Evolutionary conservation across 2,113 vertebrate species (phyloP), one percentile per base, ranked within the genome.

Genomic region (Macrotis lagotis): DNA sequence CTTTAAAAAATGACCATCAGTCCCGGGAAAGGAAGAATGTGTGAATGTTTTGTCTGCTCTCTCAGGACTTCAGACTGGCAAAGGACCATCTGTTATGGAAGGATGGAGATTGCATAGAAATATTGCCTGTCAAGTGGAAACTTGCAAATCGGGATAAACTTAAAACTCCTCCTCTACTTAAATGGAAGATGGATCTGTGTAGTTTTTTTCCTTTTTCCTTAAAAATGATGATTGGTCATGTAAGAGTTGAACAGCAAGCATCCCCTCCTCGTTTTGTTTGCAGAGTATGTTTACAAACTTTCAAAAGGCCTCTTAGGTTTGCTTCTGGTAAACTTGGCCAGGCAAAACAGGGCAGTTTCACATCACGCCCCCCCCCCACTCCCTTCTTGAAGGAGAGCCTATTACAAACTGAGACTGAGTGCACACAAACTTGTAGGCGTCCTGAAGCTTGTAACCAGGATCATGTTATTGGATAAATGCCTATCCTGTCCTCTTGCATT

Each of bases 61-160:
- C 48, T 89, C 0, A 50, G 95, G 96, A 93, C 93, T 92, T 47
- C 0, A 55, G 93, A 59, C 25, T 88, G 96, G 97, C 96, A 96
- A 92, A 95, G 95, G 91, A 97, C 97, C 97, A 96, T 98, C 95
- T 96, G 97, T 96, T 96, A 53, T n/a, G 59, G 25, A 94, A 93
- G 96, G 96, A 95, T 98, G 96, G 96, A 97, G 94, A 96, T 50
- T 90, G 94, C 97, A 94, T 95, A 97, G 97, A 97, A 97, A 98
- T 98, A 98, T 97, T 97, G 97, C 97, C 97, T 98, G 97, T 98
- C 97, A 98, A 98, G 93, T 96, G 97, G 92, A 95, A 96, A 74
- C 96, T 97, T 97, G 97, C 96, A 97, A 97, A 96, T 97, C 94
- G 50, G 95, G 59, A 92, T 95, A 91, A 97, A 97, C 97, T 97